Conservation (phyloP, 2,797 vertebrate genomes). For the Etheostoma perlongum region DNA sequence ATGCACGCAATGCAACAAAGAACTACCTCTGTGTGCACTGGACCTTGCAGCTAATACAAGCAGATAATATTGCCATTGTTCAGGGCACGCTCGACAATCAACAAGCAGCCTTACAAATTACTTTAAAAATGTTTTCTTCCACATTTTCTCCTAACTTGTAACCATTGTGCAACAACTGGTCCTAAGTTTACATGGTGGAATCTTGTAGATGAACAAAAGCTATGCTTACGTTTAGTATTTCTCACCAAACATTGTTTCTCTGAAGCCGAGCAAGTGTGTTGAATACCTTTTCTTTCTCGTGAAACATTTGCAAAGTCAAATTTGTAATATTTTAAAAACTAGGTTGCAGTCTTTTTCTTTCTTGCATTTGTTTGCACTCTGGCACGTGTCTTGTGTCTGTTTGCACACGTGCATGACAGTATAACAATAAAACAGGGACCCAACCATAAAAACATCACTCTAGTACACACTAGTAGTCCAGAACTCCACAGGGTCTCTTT, state of each 20-base stretch:
- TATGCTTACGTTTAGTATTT: too few relatives aligned
- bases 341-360: not conserved
- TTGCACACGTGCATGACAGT: not conserved
- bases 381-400: not conserved
- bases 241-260: not conserved
- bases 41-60: not conserved
- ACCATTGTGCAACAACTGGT: too few relatives aligned
- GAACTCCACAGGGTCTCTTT: not conserved
- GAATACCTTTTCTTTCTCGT: not conserved
- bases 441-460: not conserved
- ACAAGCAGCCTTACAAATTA: not conserved
- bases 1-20: too few relatives aligned
- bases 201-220: not conserved
- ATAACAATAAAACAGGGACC: not conserved
- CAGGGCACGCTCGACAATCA: not conserved
- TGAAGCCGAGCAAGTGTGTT: not conserved
- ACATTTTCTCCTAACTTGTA: too few relatives aligned
- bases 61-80: not conserved
- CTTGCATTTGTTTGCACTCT: not conserved
- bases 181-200: not conserved
- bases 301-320: not conserved
- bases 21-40: not conserved
- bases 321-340: not conserved
- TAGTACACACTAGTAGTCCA: not conserved
- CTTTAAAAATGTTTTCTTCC: not conserved